phyloP scores from a whole-genome alignment of 2,113 vertebrate genomes.

The Bagarius yarrelli region DNA sequence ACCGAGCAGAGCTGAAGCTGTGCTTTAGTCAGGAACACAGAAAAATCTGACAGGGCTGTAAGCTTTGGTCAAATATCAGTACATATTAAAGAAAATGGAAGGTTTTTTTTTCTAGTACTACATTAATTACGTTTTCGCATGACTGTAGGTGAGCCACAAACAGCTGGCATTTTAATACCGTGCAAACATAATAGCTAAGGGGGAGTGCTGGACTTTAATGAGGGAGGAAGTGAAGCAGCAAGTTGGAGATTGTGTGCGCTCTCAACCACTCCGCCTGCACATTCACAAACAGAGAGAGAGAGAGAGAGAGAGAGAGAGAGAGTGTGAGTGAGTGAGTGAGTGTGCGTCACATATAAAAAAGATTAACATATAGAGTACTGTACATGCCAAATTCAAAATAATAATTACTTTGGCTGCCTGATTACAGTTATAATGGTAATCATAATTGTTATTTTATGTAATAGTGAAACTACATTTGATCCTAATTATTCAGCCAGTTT shows the following conservation, averaged over 20 bases:
- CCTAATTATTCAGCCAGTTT: not conserved
- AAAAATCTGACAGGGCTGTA: not conserved
- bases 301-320: slow-evolving; percentile 5
- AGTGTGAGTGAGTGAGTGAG: not conserved
- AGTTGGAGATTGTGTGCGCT: slow-evolving; percentile 25
- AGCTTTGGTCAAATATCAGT: not conserved
- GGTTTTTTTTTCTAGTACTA: not conserved
- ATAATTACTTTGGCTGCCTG: not conserved
- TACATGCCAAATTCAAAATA: not conserved
- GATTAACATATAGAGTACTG: not conserved
- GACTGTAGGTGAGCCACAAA: slow-evolving; percentile 39
- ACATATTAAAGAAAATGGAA: not conserved
- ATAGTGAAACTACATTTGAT: not conserved
- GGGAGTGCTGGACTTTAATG: slow-evolving; percentile 38
- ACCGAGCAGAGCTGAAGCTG: not conserved
- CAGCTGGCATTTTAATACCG: slow-evolving; percentile 43
- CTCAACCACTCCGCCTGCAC: not conserved
- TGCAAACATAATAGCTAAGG: slow-evolving; percentile 41
- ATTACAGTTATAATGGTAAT: not conserved
- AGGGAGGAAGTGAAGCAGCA: slow-evolving; percentile 45
- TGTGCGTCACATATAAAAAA: not conserved
- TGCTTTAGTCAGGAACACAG: not conserved
- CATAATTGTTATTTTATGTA: not conserved
- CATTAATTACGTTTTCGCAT: slow-evolving; percentile 10
- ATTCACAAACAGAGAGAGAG: not conserved